These are phyloP conservation scores for Microctonus brassicae DNA, from an alignment of 2,888 invertebrate species.

Conservation along the genomic window DNA sequence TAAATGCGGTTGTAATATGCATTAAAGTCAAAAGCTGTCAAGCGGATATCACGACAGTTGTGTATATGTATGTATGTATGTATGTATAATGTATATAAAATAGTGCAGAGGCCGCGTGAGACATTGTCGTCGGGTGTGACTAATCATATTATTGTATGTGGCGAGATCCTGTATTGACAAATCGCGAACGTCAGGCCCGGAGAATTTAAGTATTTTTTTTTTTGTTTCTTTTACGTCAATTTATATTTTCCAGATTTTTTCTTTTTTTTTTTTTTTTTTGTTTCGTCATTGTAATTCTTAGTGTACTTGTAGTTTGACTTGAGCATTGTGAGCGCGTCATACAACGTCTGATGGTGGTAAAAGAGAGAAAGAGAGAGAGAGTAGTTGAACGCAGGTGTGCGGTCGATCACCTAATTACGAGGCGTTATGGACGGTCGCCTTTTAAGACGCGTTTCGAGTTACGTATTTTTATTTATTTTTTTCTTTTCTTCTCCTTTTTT, in stretches of 20 bases:
- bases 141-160: slow-evolving; percentile 48
- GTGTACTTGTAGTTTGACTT: neutral
- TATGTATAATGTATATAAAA: too few relatives aligned
- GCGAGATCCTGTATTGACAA: slow-evolving; percentile 61
- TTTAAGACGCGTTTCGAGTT: slow-evolving; percentile 51
- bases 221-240: slow-evolving; percentile 11
- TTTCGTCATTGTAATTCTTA: neutral
- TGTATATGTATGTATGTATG: neutral
- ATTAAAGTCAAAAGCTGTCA: neutral
- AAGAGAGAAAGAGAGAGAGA: slow-evolving; percentile 20
- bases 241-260: slow-evolving; percentile 6
- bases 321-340: slow-evolving; percentile 19
- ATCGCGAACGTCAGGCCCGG: slow-evolving; percentile 47
- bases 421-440: slow-evolving; percentile 52
- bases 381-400: slow-evolving; percentile 56
- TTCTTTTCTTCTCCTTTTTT: slow-evolving; percentile 17
- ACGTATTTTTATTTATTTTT: slow-evolving; percentile 22
- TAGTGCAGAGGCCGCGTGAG: slow-evolving; percentile 42
- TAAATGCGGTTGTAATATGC: too few relatives aligned
- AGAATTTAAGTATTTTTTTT: slow-evolving; percentile 32
- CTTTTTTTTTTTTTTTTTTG: neutral
- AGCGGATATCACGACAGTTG: slow-evolving; percentile 24
- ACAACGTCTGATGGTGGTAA: slow-evolving; percentile 20
- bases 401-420: slow-evolving; percentile 60
- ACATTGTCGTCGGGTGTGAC: slow-evolving; percentile 57